phyloP scores from a whole-genome alignment of 1,140 invertebrate genomes.

The Psix sp. region DNA sequence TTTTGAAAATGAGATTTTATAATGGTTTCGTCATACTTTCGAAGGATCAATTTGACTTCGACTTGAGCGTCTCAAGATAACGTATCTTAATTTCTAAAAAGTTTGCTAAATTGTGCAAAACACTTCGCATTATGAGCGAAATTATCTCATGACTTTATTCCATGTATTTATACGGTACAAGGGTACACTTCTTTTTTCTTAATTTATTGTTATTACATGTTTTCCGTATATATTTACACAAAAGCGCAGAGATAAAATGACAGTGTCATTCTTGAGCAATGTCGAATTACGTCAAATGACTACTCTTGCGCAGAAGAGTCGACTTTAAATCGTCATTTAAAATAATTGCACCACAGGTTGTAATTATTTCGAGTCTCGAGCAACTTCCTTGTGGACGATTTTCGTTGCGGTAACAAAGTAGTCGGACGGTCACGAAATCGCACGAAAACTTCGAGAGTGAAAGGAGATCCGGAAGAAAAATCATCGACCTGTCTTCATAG shows the following conservation, averaged over 20 bases:
- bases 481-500: slow-evolving; percentile 28
- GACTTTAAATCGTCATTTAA: slow-evolving; percentile 20
- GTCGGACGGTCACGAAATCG: slow-evolving; percentile 29
- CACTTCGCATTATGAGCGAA: background rate
- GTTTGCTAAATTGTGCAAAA: background rate
- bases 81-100: background rate
- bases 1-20: background rate
- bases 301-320: slow-evolving; percentile 8
- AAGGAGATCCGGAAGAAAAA: slow-evolving; percentile 40
- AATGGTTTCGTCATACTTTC: background rate
- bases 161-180: background rate
- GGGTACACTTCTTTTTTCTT: background rate
- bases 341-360: slow-evolving; percentile 22
- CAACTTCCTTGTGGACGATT: slow-evolving; percentile 34
- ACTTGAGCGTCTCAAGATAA: background rate
- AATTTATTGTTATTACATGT: too few relatives aligned
- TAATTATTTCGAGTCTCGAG: slow-evolving; percentile 2
- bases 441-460: slow-evolving; percentile 41
- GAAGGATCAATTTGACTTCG: background rate
- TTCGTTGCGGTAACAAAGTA: too few relatives aligned
- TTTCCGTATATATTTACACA: too few relatives aligned
- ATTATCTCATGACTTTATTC: background rate
- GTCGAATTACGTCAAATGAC: slow-evolving; percentile 4
- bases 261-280: too few relatives aligned
- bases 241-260: too few relatives aligned